Percentiles rank a stretch among this genome's conserved stretches.
Conservation (phyloP, 1,140 invertebrate genomes). For the Ephestia elutella region DNA sequence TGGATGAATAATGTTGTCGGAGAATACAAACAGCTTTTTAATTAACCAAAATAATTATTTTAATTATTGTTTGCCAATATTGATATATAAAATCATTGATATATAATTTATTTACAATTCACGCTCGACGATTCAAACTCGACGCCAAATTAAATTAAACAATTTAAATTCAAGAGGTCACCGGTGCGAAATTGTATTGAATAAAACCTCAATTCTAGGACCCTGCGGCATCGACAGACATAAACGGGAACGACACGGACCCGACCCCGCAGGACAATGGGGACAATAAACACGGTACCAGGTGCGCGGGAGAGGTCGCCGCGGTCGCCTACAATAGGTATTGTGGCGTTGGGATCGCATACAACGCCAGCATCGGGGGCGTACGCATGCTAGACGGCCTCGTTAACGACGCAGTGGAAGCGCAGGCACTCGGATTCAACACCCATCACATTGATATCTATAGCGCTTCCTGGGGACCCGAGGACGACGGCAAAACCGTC, state of each 20-base stretch:
- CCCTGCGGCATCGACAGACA: slow-evolving; percentile 95
- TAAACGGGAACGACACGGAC: slow-evolving; percentile 96
- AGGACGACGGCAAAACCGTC: slow-evolving; percentile 97
- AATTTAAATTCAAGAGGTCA: background rate
- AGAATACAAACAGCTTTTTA: no score
- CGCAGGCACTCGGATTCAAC: slow-evolving; percentile 91
- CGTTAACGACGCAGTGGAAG: slow-evolving; percentile 96
- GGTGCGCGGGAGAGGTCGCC: slow-evolving; percentile 94
- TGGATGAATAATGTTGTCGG: no score
- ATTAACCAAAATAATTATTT: no score
- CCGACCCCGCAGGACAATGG: slow-evolving; percentile 96
- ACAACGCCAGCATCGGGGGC: slow-evolving; percentile 93
- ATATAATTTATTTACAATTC: no score
- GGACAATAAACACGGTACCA: slow-evolving; percentile 93
- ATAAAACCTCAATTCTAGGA: slow-evolving; percentile 76
- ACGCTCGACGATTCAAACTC: no score
- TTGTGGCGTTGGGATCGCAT: slow-evolving; percentile 94
- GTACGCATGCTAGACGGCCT: slow-evolving; percentile 96
- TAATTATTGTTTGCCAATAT: no score
- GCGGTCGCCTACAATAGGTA: slow-evolving; percentile 92
- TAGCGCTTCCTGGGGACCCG: slow-evolving; percentile 95
- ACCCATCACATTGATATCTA: slow-evolving; percentile 96
- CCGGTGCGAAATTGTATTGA: background rate
- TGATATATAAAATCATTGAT: no score
- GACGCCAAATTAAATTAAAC: background rate